Evolutionary conservation across 2,888 invertebrate species (phyloP), one percentile per base, ranked within the genome.

Genomic region (Mechanitis mazaeus): DNA sequence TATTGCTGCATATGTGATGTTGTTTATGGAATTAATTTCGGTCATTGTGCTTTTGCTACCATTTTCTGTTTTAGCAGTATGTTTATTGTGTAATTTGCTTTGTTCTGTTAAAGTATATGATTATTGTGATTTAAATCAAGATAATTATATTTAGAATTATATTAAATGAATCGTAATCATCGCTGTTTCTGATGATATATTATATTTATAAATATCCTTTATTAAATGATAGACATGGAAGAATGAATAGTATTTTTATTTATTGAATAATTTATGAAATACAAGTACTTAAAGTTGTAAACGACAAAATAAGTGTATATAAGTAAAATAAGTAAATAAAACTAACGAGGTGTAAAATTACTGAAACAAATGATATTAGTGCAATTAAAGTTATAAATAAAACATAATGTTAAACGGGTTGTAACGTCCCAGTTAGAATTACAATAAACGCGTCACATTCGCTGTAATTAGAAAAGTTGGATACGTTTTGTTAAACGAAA

Each of bases 1-100:
- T 80, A 78, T 80, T 77, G 76, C 75, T 84, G 84, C 87, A 86
- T 87, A 85, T 87, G 87, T 83, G 85, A 85, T 84, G 81, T 88
- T 87, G 86, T 87, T 88, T 88, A 88, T 88, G 83, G 85, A 83
- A 87, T 88, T 88, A 88, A 88, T 89, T 87, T 86, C 78, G 83
- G 80, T 79, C 77, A 81, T 81, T 80, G 77, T 80, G 80, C 80
- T 80, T 78, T 75, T 71, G 71, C 69, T 73, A 68, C 71, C 69
- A 69, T 74, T 76, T 70, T 71, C 71, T 68, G 69, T 71, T 72
- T 69, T 70, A 68, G 64, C 62, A 65, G 64, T 64, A 70, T 72
- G 70, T 74, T 74, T 73, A 74, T 71, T 68, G 69, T 64, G 70
- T 70, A 71, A 74, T 74, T 73, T 72, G 71, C 74, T 72, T 70